Percentiles rank a stretch among this genome's conserved stretches.
Conservation (phyloP, 2,113 vertebrate species). For the Hypomesus transpacificus region DNA sequence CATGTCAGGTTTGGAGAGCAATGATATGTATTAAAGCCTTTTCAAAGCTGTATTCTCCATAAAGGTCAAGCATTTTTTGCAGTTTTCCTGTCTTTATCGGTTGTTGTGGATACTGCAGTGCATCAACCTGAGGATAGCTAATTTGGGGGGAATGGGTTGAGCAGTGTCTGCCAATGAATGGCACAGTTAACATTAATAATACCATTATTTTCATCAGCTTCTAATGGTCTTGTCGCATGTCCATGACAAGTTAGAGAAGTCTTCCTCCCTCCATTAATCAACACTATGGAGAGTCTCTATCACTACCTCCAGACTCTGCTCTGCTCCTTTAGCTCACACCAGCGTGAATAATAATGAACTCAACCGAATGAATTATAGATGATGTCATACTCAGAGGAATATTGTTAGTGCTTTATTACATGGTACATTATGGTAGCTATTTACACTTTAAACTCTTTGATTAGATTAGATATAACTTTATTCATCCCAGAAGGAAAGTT, state of each 20-base stretch:
- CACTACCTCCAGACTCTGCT: constrained; percentile 44
- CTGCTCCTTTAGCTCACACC: constrained; percentile 37
- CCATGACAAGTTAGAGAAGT: constrained; percentile 41
- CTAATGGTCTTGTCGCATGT: constrained; percentile 52
- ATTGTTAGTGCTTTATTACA: constrained; percentile 50
- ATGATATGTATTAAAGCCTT: no score
- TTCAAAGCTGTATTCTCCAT: no score
- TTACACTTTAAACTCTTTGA: constrained; percentile 38
- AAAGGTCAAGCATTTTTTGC: no score
- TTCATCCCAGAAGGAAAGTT: no score
- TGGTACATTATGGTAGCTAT: constrained; percentile 38
- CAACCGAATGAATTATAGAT: constrained; percentile 62
- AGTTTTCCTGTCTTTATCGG: no score
- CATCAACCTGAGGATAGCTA: no score
- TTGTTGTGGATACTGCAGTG: no score
- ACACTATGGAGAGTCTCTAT: constrained; percentile 42
- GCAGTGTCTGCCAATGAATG: no score
- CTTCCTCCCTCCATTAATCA: constrained; percentile 53
- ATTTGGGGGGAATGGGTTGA: no score
- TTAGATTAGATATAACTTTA: no score
- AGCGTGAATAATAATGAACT: constrained; percentile 62
- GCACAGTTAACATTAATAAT: constrained; percentile 19
- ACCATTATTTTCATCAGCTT: constrained; percentile 24
- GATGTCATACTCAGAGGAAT: constrained; percentile 43
- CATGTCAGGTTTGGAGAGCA: no score